These are phyloP conservation scores for Harpagus bidentatus DNA, from an alignment of 2,113 vertebrate genomes.

Conservation along the genomic window DNA sequence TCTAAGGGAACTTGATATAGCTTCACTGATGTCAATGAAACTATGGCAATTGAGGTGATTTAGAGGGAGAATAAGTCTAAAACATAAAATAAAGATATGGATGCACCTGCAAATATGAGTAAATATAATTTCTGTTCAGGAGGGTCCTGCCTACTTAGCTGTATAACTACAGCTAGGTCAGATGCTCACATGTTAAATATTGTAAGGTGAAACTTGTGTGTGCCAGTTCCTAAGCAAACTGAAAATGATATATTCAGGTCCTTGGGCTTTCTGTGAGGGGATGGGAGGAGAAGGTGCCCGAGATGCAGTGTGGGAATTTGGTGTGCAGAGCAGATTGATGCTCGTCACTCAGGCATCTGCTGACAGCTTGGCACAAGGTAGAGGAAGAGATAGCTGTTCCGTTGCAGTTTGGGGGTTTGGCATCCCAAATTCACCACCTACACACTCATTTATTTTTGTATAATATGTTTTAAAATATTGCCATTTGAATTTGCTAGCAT, in stretches of 20 bases:
- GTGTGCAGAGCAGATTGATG: not conserved
- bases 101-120: not conserved
- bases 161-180: not conserved
- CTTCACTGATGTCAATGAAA: not conserved
- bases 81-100: accelerated
- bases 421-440: not conserved
- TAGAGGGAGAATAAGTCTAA: not conserved
- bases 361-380: not conserved
- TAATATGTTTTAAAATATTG: not conserved
- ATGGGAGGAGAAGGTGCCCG: not conserved
- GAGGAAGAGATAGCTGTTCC: not conserved
- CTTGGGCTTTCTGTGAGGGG: not conserved
- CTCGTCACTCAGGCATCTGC: not conserved
- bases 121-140: not conserved
- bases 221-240: not conserved
- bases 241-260: accelerated
- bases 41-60: not conserved
- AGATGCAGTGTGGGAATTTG: accelerated
- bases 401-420: not conserved
- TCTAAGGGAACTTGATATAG: not conserved
- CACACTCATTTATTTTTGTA: accelerated
- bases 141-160: not conserved
- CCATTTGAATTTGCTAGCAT: not conserved
- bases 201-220: accelerated
- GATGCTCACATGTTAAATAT: accelerated